phyloP scores from a whole-genome alignment of 2,113 vertebrate species.

The Lampris megalopsis region DNA sequence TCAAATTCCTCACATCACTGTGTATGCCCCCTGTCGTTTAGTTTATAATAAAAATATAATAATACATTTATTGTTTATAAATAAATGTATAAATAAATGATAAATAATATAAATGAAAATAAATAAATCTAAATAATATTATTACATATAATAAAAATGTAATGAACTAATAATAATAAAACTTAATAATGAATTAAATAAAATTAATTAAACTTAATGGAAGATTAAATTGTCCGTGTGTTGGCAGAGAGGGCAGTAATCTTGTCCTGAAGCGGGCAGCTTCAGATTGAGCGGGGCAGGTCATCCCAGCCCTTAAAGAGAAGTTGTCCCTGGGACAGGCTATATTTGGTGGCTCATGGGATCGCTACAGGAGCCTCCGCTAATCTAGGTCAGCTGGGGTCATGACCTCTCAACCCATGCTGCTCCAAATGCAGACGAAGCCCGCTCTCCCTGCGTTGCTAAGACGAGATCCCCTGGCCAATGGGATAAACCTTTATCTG shows the following conservation, averaged over 20 bases:
- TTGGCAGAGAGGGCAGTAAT: background rate
- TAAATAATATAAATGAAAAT: no score
- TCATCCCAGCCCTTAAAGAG: conserved; percentile 39
- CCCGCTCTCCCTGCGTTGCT: background rate
- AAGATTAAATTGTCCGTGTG: background rate
- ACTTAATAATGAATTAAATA: no score
- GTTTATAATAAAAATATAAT: no score
- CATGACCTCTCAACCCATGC: conserved; percentile 39
- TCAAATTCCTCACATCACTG: no score
- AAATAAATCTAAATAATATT: no score
- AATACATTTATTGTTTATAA: no score
- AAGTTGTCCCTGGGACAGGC: conserved; percentile 45
- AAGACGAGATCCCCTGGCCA: conserved; percentile 19
- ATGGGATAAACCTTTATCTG: conserved; percentile 29
- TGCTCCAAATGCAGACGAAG: conserved; percentile 8
- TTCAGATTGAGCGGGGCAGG: conserved; percentile 12
- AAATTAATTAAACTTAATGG: no score
- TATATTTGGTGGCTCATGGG: conserved; percentile 73
- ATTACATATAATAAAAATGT: no score
- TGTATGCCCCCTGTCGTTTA: background rate
- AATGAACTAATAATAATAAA: no score
- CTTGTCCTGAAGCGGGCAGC: background rate
- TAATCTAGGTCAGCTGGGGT: conserved; percentile 68
- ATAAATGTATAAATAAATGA: no score
- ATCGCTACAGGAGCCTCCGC: conserved; percentile 46